These are phyloP conservation scores for Dermolepida albohirtum DNA, from an alignment of 2,888 invertebrate species.

Conservation along the genomic window DNA sequence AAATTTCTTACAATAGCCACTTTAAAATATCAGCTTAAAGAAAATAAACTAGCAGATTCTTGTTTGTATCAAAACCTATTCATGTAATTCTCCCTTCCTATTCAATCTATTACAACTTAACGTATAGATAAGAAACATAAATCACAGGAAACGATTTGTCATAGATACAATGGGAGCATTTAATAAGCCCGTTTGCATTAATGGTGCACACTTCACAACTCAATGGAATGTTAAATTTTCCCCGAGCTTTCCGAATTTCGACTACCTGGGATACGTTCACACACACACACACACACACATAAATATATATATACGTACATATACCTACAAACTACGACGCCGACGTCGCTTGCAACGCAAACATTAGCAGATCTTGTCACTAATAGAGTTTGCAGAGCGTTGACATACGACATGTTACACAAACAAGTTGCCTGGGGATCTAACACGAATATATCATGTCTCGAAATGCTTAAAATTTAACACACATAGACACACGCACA, in stretches of 20 bases:
- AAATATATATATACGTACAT: neutral
- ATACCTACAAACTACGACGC: conserved; percentile 48
- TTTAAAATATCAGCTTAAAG: too few species aligned
- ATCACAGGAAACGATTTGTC: conserved; percentile 41
- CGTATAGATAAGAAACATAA: conserved; percentile 20
- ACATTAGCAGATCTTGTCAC: conserved; percentile 61
- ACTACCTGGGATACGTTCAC: conserved; percentile 20
- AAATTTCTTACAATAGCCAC: too few species aligned
- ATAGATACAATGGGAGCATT: conserved; percentile 31
- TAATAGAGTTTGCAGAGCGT: conserved; percentile 64
- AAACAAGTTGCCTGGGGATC: conserved; percentile 51
- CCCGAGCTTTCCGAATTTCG: conserved; percentile 35
- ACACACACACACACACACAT: neutral
- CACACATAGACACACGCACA: neutral
- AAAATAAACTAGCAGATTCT: too few species aligned
- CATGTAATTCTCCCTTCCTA: too few species aligned
- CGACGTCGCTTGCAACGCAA: conserved; percentile 51
- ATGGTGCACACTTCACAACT: conserved; percentile 38
- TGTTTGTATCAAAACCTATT: too few species aligned
- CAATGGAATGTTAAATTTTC: conserved; percentile 40
- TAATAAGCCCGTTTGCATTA: conserved; percentile 38
- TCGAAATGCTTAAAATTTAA: conserved; percentile 33
- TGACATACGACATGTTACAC: conserved; percentile 63
- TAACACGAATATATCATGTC: conserved; percentile 39
- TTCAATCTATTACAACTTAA: neutral